Base-by-base conservation (phyloP, 1,140 invertebrate genomes). In the Drosophila orosa region DNA sequence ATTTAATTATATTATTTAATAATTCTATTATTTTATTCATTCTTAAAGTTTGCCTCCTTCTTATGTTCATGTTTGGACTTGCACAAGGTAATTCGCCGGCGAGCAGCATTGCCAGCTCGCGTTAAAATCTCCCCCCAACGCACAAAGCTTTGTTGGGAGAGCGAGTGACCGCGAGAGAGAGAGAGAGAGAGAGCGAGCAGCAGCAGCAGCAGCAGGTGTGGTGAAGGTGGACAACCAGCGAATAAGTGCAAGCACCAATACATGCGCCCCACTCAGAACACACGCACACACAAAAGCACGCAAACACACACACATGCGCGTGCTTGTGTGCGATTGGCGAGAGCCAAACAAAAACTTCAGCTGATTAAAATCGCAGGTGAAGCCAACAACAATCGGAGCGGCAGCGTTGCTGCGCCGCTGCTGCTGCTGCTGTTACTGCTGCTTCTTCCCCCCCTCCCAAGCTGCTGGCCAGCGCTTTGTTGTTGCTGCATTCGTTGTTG, bases 301-400 rank as follows among this genome's bases (percentile, higher is more conserved):
- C 35, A 44, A 3, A 27, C n/a, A 19, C 24, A 45, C 15, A 33
- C 8, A n/a, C 24, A 27, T 10, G 31, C 22, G 33, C 12, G 56
- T 55, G 37, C 39, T 27, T 3, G 39, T 48, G 60, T 39, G 40
- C 37, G 31, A 56, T 48, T 42, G 63, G 52, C 62, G 62, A 52
- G 78, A 58, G 60, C 59, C 56, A 71, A 80, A 74, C 59, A 63
- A 66, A 56, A 59, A 66, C 54, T 84, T 72, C 82, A 86, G 81
- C 80, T 84, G 80, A 89, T 85, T 90, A 80, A 85, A 81, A 80
- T 90, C 78, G 61, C 85, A 90, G 65, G 73, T 78, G 74, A 86
- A 75, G 74, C 57, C 80, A 60, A 76, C 66, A 65, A 65, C 54
- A 65, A 61, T 50, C 31, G 44, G 15, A 60, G 59, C 54, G 54